Percentiles rank a stretch among this genome's conserved stretches.
Evolutionary conservation across 2,113 vertebrate species (phyloP).

Genomic region (Marmota flaviventris): DNA sequence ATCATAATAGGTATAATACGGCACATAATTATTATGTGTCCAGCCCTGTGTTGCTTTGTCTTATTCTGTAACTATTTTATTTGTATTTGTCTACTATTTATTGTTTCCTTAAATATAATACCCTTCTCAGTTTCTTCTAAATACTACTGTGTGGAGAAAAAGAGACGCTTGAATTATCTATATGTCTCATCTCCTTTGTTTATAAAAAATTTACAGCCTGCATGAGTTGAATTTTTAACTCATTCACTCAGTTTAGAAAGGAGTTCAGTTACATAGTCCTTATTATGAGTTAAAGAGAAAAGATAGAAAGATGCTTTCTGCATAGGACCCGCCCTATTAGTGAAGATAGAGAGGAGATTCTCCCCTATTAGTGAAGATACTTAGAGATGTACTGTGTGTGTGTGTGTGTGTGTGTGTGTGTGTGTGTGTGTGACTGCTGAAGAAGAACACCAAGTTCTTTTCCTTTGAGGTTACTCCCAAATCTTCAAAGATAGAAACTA

Average conservation of each 20-base stretch:
- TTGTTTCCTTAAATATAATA: neutral
- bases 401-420: no score
- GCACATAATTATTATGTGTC: neutral
- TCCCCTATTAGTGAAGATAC: neutral
- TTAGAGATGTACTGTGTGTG: neutral
- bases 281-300: neutral
- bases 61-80: neutral
- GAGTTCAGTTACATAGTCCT: neutral
- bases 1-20: neutral
- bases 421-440: neutral
- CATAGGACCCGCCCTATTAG: neutral
- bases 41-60: neutral
- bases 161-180: neutral
- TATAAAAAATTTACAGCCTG: neutral
- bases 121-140: neutral
- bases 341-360: neutral
- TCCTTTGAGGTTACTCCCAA: neutral
- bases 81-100: constrained; percentile 23
- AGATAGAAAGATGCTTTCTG: neutral
- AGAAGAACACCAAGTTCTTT: neutral
- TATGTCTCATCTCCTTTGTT: neutral
- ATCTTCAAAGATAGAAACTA: neutral
- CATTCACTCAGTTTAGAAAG: neutral
- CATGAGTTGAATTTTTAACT: constrained; percentile 32
- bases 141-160: neutral